Percentiles rank a stretch among this genome's conserved stretches.
phyloP scores from a whole-genome alignment of 2,113 vertebrate genomes.

The Cochlearius cochlearius region DNA sequence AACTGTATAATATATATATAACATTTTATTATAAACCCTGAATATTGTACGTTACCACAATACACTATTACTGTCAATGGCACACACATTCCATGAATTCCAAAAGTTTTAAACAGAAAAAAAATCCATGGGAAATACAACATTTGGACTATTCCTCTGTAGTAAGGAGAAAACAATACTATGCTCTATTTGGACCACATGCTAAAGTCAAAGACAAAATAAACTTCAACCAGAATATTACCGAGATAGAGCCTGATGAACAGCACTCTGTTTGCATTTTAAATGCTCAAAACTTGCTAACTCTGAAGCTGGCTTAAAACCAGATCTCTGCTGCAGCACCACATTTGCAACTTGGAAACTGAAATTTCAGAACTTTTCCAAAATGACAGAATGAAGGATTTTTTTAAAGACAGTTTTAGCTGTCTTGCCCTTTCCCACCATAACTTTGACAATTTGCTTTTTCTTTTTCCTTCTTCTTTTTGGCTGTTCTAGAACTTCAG shows the following conservation, averaged over 20 bases:
- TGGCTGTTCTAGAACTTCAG: constrained; percentile 32
- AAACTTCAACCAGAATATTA: neutral
- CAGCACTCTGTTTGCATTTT: neutral
- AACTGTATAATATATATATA: neutral
- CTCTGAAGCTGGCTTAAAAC: neutral
- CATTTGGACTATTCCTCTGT: neutral
- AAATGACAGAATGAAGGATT: constrained; percentile 29
- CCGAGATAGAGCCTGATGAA: neutral
- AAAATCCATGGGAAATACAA: neutral
- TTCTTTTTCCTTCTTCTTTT: neutral
- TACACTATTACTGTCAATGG: neutral
- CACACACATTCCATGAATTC: neutral
- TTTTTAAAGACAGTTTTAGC: constrained; percentile 13
- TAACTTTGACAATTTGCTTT: constrained; percentile 23
- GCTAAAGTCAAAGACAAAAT: neutral
- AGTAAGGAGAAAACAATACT: neutral
- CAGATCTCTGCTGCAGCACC: neutral
- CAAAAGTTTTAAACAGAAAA: neutral
- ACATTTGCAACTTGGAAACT: neutral
- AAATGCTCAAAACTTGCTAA: neutral
- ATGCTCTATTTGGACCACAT: neutral
- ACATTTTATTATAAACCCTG: neutral
- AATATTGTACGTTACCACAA: neutral
- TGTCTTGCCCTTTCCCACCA: constrained; percentile 23
- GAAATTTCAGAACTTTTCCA: constrained; percentile 51